Base-by-base conservation (phyloP, 2,113 vertebrate species). In the Lophochroa leadbeateri region DNA sequence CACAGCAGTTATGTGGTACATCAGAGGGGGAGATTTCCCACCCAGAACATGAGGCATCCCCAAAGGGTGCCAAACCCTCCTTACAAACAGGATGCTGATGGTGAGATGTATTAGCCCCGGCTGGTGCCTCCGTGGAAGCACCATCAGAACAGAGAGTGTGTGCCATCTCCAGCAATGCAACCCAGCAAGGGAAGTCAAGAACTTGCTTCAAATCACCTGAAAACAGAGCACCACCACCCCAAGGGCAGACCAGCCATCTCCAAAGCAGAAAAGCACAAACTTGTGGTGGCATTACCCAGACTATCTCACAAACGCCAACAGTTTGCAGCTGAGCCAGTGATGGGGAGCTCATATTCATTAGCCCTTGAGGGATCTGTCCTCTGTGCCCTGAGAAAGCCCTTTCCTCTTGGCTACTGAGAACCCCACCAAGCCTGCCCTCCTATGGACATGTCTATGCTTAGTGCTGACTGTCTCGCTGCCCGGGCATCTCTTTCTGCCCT, bases 91-190 rank as follows among this genome's bases (percentile, higher is more conserved):
- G 39, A 33, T 3, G 2, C 24, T 13, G n/a, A 17, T 50, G 39
- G 49, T 33, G 44, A 72, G 61, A 41, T 41, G n/a, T 14, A 39
- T n/a, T 3, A 50, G 7, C 21, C 23, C 43, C 8, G 27, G 47
- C 13, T 46, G 63, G 35, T 52, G 37, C 29, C 50, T 77, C n/a
- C 39, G 29, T 16, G 39, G 43, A 52, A 76, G 17, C 24, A 24
- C 27, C 1, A 1, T 16, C 4, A 0, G 2, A 44, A 58, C 31
- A 0, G 0, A 52, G 50, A 55, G 31, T 1, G 6, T 19, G 8
- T 27, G 43, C 60, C 43, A n/a, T 1, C 28, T 61, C 64, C 46
- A 68, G 58, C 39, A 61, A 24, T 0, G 5, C 75, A 61, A 49
- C 17, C 13, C 44, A 60, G 44, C 49, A 18, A 50, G 69, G 72